Base-by-base conservation (phyloP, 2,888 invertebrate genomes). In the Yponomeuta evonymella region DNA sequence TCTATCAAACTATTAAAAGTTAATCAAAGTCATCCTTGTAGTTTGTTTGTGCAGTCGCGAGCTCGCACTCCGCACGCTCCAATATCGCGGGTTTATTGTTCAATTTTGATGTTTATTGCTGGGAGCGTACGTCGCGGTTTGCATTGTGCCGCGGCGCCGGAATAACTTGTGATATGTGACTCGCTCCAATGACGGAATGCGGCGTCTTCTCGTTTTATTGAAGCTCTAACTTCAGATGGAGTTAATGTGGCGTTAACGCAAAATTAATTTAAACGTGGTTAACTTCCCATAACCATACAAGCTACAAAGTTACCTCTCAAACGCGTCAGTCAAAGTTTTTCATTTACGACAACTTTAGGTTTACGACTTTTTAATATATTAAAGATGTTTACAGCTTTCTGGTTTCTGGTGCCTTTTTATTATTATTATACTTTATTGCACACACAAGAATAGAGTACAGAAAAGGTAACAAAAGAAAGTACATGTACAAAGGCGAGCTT, bases 61-160 rank as follows among this genome's bases (percentile, higher is more conserved):
- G 51, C 51, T 12, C 51, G 48, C 66, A 66, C 66, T 30, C 66
- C 30, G 36, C 48, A 43, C n/a, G 67, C 23, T 67, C 48, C 48
- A n/a, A 48, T 67, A 43, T 43, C 67, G 64, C 64, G 36, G 76
- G 75, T 81, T 81, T 81, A 83, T 78, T 78, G 79, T 84, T 81
- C 82, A 83, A 85, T 85, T 83, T 83, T 81, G 80, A 76, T 78
- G 81, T 83, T 85, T 85, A 85, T 81, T 79, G 77, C 79, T n/a
- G 8, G 36, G 11, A 36, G 15, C 67, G 15, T 67, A 33, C 9
- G 43, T 15, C n/a, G 33, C 33, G 36, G 36, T 43, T 67, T 67
- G 65, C 30, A 65, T 29, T 33, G 11, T 65, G 15, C 11, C 65
- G 65, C 33, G 65, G 23, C 64, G 64, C n/a, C 33, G 65, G 33